phyloP scores from a whole-genome alignment of 2,113 vertebrate species.

The Seriola quinqueradiata region DNA sequence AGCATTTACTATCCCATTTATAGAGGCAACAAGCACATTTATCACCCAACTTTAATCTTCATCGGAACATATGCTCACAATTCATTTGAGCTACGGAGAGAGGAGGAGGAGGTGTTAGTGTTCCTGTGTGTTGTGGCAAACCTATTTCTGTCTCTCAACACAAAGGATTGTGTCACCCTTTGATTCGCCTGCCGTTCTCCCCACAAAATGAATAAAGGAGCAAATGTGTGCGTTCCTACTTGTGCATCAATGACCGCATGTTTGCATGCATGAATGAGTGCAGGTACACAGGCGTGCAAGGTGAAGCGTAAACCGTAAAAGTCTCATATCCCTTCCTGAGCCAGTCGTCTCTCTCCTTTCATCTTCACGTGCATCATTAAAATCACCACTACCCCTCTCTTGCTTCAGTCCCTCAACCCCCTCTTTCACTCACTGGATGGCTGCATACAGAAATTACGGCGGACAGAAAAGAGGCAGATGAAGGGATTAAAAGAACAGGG shows the following conservation, averaged over 20 bases:
- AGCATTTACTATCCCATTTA: constrained; percentile 71
- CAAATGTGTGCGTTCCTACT: constrained; percentile 31
- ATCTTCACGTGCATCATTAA: constrained; percentile 65
- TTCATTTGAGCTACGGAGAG: constrained; percentile 47
- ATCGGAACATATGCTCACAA: constrained; percentile 71
- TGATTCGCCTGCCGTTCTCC: constrained; percentile 31
- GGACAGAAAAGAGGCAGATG: constrained; percentile 13
- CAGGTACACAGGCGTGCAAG: constrained; percentile 41
- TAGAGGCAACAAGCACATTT: constrained; percentile 69
- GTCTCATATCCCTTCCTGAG: constrained; percentile 22
- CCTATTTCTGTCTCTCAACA: constrained; percentile 36
- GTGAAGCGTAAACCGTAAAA: constrained; percentile 40
- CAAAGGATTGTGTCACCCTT: constrained; percentile 29
- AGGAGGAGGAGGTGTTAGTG: constrained; percentile 29
- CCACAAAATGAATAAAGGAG: constrained; percentile 38
- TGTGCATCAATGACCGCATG: constrained; percentile 21
- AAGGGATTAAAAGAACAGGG: constrained; percentile 58
- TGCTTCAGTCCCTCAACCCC: constrained; percentile 17
- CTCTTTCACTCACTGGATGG: constrained; percentile 44
- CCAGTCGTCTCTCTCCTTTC: constrained; percentile 40
- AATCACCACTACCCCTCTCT: constrained; percentile 43
- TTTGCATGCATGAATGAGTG: constrained; percentile 28
- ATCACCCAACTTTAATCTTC: constrained; percentile 71
- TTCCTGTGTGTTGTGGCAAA: constrained; percentile 49
- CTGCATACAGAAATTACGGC: constrained; percentile 54